A percentile compares a stretch with the other conserved stretches of the same genome.
phyloP scores from a whole-genome alignment of 2,888 invertebrate genomes.

The Parochlus steinenii region DNA sequence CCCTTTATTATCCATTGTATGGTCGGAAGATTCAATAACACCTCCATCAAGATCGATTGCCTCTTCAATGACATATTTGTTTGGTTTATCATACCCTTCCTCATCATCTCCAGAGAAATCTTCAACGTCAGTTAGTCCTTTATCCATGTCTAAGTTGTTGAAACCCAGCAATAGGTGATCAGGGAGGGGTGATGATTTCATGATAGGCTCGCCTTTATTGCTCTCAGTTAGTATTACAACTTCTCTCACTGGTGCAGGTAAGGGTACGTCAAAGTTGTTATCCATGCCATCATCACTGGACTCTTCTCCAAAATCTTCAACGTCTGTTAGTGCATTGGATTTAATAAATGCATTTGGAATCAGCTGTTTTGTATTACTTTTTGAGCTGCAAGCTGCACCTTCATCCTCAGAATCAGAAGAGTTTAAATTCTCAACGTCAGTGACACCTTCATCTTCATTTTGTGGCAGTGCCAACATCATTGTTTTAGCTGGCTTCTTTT shows the following conservation, averaged over 20 bases:
- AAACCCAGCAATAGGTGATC: constrained; percentile 25
- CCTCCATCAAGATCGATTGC: constrained; percentile 20
- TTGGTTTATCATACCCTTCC: constrained; percentile 16
- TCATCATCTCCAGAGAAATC: constrained; percentile 29
- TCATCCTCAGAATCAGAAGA: constrained; percentile 18
- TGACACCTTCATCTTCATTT: constrained; percentile 24
- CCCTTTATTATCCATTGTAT: constrained; percentile 15
- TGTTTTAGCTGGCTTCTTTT: not conserved
- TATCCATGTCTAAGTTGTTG: constrained; percentile 18
- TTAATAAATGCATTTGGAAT: constrained; percentile 20
- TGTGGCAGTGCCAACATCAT: constrained; percentile 16
- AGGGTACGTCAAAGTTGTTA: constrained; percentile 16
- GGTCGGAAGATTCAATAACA: constrained; percentile 18
- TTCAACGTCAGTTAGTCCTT: constrained; percentile 26
- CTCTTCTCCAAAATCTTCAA: constrained; percentile 22
- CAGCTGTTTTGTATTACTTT: constrained; percentile 23
- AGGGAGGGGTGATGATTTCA: constrained; percentile 32
- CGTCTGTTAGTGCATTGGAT: constrained; percentile 27
- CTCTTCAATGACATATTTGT: constrained; percentile 15
- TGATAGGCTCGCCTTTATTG: constrained; percentile 28
- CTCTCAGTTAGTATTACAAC: constrained; percentile 30
- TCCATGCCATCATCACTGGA: constrained; percentile 12
- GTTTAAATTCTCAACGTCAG: constrained; percentile 34
- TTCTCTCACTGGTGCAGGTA: constrained; percentile 32
- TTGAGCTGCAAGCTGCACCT: constrained; percentile 19